Conservation (phyloP, 2,113 vertebrate species). For the Lanius ludovicianus region DNA sequence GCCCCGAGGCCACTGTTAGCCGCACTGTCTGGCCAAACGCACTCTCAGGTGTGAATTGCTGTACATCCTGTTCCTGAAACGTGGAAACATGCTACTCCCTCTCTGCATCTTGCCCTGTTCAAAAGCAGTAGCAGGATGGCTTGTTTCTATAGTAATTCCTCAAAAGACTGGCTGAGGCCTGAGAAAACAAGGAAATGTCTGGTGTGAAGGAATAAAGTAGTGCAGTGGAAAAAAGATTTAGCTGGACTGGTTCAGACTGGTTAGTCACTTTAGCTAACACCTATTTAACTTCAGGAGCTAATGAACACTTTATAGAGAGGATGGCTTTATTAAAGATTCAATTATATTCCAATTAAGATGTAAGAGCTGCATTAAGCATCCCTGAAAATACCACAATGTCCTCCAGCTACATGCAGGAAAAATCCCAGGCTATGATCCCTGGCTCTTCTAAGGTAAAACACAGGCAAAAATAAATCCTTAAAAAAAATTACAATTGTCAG, state of each 20-base stretch:
- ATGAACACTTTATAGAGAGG: slow-evolving; percentile 45
- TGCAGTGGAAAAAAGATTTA: not conserved
- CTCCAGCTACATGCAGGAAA: not conserved
- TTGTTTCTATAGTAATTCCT: not conserved
- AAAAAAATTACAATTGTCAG: not conserved
- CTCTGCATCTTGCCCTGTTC: not conserved
- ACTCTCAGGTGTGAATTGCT: not conserved
- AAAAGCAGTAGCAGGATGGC: not conserved
- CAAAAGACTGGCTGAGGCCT: not conserved
- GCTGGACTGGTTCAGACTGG: slow-evolving; percentile 20
- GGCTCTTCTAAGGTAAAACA: not conserved
- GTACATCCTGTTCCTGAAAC: not conserved
- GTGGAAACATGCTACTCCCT: not conserved
- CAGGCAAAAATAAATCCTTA: not conserved
- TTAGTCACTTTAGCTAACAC: slow-evolving; percentile 40
- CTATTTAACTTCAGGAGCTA: slow-evolving; percentile 50
- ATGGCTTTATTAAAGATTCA: slow-evolving; percentile 54
- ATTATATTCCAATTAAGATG: slow-evolving; percentile 59
- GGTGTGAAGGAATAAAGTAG: not conserved
- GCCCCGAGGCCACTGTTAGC: not conserved
- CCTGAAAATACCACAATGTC: slow-evolving; percentile 19
- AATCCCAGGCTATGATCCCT: not conserved
- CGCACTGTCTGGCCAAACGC: not conserved
- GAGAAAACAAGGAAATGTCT: not conserved
- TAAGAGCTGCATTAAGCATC: slow-evolving; percentile 10